phyloP scores from a whole-genome alignment of 2,797 vertebrate genomes.

The Argyrosomus regius region DNA sequence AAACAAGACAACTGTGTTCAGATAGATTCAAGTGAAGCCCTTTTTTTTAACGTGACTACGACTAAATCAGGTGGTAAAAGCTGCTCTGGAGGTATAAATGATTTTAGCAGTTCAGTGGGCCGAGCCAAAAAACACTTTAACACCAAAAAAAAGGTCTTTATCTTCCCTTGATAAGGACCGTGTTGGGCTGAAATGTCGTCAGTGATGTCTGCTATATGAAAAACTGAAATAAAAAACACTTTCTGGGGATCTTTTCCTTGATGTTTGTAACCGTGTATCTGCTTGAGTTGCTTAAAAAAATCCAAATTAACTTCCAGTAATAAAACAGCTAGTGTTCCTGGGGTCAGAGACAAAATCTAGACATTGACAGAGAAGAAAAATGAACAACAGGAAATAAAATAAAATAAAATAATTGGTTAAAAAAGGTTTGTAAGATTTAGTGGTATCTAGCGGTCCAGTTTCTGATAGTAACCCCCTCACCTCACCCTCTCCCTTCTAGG shows the following conservation, averaged over 20 bases:
- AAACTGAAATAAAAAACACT: slow-evolving; percentile 9
- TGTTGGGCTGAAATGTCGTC: not conserved
- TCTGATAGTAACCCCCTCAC: no score
- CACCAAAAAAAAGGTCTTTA: not conserved
- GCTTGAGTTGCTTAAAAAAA: not conserved
- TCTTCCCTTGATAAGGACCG: not conserved
- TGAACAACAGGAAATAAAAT: not conserved
- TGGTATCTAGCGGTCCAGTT: no score
- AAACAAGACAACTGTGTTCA: slow-evolving; percentile 12
- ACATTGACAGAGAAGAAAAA: not conserved
- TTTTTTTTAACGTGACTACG: not conserved
- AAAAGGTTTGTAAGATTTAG: no score
- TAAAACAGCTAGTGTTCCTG: not conserved
- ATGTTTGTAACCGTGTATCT: not conserved
- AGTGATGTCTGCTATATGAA: not conserved
- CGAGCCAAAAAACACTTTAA: not conserved
- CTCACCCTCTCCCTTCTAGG: no score
- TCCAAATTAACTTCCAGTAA: not conserved
- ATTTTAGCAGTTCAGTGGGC: not conserved
- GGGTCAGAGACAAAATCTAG: not conserved
- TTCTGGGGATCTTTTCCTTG: not conserved
- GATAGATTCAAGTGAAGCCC: not conserved
- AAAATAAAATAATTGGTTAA: not conserved
- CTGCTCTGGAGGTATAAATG: slow-evolving; percentile 52
- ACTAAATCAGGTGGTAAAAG: slow-evolving; percentile 28